phyloP scores from a whole-genome alignment of 2,113 vertebrate species.

The Mastomys coucha region DNA sequence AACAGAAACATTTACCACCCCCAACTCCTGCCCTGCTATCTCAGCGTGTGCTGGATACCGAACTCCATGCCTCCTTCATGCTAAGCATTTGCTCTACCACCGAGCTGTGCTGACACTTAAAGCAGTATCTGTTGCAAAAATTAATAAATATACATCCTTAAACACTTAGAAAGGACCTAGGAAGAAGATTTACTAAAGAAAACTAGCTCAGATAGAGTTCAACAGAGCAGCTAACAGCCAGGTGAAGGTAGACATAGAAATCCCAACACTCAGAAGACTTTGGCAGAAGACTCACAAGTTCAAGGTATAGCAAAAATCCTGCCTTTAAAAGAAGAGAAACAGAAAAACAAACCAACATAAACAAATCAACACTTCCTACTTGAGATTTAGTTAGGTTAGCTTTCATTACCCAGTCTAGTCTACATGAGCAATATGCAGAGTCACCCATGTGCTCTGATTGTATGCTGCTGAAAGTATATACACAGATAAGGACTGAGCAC shows the following conservation, averaged over 20 bases:
- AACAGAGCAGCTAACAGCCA: not conserved
- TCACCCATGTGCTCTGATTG: not conserved
- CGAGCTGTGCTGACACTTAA: not conserved
- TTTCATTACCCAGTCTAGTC: not conserved
- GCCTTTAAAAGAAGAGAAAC: not conserved
- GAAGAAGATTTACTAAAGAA: not conserved
- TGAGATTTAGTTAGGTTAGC: not conserved
- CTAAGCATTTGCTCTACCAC: not conserved
- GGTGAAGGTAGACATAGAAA: not conserved
- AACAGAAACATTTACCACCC: not conserved
- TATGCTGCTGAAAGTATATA: not conserved
- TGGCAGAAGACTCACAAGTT: not conserved
- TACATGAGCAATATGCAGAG: not conserved
- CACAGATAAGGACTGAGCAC: not conserved
- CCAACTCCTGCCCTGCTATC: not conserved
- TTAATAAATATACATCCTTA: slow-evolving; percentile 22
- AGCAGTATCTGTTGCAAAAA: slow-evolving; percentile 31
- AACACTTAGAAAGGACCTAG: slow-evolving; percentile 42
- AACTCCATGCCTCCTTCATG: not conserved
- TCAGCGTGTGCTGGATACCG: not conserved
- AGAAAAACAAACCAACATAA: not conserved
- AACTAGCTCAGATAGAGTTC: not conserved
- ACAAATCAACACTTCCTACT: not conserved
- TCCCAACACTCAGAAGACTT: not conserved
- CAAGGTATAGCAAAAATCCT: not conserved